Conservation (phyloP, 2,888 invertebrate genomes). For the Perizoma flavofasciatum region DNA sequence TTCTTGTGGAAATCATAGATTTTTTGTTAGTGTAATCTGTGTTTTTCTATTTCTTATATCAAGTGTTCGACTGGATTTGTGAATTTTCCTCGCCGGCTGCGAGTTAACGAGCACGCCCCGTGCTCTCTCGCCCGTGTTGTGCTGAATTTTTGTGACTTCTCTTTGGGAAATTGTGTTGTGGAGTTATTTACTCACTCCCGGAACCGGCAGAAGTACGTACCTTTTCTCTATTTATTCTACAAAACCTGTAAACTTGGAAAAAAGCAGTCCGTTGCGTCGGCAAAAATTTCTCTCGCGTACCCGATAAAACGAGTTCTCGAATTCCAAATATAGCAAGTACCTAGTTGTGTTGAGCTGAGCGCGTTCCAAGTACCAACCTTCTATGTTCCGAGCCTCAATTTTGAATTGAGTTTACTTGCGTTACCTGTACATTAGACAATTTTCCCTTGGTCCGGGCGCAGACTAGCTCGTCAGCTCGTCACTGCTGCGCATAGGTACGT, state of each 20-base stretch:
- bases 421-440: conserved; percentile 52
- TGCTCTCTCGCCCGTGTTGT: conserved; percentile 71
- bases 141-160: conserved; percentile 77
- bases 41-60: conserved; percentile 72
- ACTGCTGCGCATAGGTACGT: conserved; percentile 67
- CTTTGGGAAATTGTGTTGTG: conserved; percentile 67
- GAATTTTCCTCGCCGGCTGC: conserved; percentile 75
- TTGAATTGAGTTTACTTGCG: conserved; percentile 37
- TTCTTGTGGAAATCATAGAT: conserved; percentile 80
- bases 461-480: conserved; percentile 63
- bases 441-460: conserved; percentile 75
- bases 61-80: conserved; percentile 79
- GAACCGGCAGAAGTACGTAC: conserved; percentile 67
- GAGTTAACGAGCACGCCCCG: conserved; percentile 76
- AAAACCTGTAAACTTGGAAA: conserved; percentile 5
- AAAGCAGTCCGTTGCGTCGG: conserved; percentile 45
- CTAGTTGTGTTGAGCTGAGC: too few species aligned
- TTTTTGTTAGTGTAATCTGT: conserved; percentile 81
- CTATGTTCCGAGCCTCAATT: conserved; percentile 46
- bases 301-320: conserved; percentile 44
- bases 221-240: conserved; percentile 34
- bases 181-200: conserved; percentile 54
- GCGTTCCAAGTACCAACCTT: too few species aligned
- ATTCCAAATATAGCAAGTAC: conserved; percentile 41
- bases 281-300: conserved; percentile 57